Evolutionary conservation across 1,140 invertebrate species (phyloP).

Genomic region (Liolophura sinensis): DNA sequence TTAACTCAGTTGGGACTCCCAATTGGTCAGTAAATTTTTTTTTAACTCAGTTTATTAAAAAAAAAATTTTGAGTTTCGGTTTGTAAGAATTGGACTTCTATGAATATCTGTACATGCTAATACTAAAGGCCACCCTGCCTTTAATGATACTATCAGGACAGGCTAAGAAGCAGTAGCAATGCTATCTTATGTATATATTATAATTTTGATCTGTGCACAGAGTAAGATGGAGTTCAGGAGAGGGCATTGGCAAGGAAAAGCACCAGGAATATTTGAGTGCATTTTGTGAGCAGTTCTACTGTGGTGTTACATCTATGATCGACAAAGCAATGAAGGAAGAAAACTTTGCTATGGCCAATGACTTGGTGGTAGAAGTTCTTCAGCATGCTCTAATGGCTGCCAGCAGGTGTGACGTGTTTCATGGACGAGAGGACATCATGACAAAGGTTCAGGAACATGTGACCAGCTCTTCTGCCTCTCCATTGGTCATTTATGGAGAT

Average conservation of each 20-base stretch:
- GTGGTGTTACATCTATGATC: conserved; percentile 72
- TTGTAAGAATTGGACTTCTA: too few species aligned
- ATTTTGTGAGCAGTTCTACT: conserved; percentile 71
- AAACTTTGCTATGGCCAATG: conserved; percentile 58
- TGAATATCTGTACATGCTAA: too few species aligned
- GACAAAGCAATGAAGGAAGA: conserved; percentile 39
- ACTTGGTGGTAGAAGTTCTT: conserved; percentile 75
- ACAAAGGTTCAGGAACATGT: conserved; percentile 1
- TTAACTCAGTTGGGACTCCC: too few species aligned
- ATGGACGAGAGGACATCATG: conserved; percentile 5
- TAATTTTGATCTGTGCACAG: too few species aligned
- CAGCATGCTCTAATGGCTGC: conserved; percentile 36
- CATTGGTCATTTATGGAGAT: too few species aligned
- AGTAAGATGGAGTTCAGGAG: conserved; percentile 91
- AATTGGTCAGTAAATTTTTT: too few species aligned
- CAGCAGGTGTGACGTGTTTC: conserved; percentile 3
- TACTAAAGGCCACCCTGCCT: too few species aligned
- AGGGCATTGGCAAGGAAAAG: conserved; percentile 86
- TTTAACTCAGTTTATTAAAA: too few species aligned
- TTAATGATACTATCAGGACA: too few species aligned
- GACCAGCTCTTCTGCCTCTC: neutral
- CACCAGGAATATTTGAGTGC: conserved; percentile 88
- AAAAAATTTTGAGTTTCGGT: too few species aligned
- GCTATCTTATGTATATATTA: too few species aligned
- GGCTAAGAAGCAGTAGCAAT: too few species aligned